Conservation (phyloP, 1,140 invertebrate genomes). For the Tetranychus cinnabarinus region DNA sequence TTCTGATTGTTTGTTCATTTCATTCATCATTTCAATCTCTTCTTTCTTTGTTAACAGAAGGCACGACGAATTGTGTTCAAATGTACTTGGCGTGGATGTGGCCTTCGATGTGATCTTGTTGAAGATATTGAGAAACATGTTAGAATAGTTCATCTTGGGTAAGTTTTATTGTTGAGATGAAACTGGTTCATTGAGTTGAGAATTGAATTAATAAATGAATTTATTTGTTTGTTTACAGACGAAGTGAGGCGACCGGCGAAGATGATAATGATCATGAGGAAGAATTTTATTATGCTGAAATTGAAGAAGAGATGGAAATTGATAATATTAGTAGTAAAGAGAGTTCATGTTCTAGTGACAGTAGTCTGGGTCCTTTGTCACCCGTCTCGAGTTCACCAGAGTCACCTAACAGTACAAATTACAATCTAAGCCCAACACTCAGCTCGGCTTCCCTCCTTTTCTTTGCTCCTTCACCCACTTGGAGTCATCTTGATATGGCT, state of each 20-base stretch:
- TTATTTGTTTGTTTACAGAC: not conserved
- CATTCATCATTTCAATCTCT: too few species aligned
- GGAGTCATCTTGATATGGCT: constrained; percentile 61
- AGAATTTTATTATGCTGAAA: constrained; percentile 1
- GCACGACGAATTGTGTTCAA: not conserved
- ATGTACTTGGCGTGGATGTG: constrained; percentile 2
- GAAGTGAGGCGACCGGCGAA: not conserved
- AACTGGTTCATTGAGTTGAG: not conserved
- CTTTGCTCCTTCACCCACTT: constrained; percentile 12
- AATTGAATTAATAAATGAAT: too few species aligned
- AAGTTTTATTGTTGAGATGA: not conserved
- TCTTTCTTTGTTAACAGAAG: not conserved
- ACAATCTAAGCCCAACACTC: not conserved
- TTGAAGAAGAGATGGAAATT: not conserved
- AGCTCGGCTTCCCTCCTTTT: not conserved
- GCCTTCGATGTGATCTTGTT: not conserved
- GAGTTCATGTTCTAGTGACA: not conserved
- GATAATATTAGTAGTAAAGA: not conserved
- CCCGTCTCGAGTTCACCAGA: not conserved
- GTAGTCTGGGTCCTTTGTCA: not conserved
- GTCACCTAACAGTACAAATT: not conserved
- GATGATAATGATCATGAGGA: not conserved
- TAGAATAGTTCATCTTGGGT: constrained; percentile 1
- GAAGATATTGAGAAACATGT: not conserved
- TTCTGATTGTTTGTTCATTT: too few species aligned